phyloP scores from a whole-genome alignment of 1,140 invertebrate genomes.

The Cherax destructor region DNA sequence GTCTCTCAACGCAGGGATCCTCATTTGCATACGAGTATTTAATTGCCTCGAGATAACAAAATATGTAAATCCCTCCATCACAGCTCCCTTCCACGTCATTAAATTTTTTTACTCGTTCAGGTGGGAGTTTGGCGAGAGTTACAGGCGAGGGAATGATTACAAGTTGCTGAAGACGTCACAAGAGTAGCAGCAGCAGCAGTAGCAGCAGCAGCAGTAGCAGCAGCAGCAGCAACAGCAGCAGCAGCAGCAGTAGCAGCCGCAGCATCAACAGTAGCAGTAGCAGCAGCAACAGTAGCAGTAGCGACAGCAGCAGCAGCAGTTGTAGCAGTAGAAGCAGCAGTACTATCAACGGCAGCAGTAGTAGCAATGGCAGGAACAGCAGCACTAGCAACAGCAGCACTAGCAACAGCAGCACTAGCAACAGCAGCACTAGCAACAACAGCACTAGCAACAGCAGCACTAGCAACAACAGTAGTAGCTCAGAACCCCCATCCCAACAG shows the following conservation, averaged over 20 bases:
- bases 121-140: background rate
- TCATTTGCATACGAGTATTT: conserved; percentile 3
- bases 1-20: background rate
- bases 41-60: background rate
- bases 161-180: background rate
- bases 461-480: background rate
- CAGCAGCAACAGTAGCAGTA: no score
- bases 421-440: background rate
- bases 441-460: background rate
- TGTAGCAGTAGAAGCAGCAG: background rate
- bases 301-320: no score
- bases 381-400: no score
- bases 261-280: no score
- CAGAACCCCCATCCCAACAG: no score
- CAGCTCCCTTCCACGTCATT: background rate
- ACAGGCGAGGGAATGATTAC: background rate
- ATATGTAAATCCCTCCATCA: background rate
- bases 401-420: background rate
- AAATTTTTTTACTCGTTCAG: background rate
- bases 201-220: background rate
- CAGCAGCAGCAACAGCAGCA: background rate
- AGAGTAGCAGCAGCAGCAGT: background rate
- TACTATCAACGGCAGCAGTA: no score
- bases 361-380: no score
- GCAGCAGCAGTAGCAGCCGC: no score